Evolutionary conservation across 2,797 vertebrate species (phyloP).

Genomic region (Cheirogaleus major): DNA sequence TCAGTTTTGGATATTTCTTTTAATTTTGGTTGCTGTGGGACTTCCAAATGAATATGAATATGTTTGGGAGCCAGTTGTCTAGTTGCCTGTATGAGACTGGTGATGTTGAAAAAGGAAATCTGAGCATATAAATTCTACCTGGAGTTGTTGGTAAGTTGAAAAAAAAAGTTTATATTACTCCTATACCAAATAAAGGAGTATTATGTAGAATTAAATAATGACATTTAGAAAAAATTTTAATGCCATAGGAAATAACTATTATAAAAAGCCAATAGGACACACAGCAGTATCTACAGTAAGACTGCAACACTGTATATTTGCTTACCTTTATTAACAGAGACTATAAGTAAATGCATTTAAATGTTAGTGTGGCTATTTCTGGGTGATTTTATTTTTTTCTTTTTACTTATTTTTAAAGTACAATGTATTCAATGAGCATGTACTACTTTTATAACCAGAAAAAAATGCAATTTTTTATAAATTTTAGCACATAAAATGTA

Average conservation of each 20-base stretch:
- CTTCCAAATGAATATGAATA: neutral
- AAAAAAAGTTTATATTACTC: neutral
- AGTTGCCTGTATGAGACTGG: neutral
- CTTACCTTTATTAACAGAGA: neutral
- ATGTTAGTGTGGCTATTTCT: neutral
- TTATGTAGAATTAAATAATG: neutral
- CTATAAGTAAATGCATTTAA: neutral
- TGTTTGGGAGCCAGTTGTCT: neutral
- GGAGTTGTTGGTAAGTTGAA: neutral
- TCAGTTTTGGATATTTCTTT: neutral
- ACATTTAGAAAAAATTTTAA: neutral
- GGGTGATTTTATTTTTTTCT: neutral
- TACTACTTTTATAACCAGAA: neutral
- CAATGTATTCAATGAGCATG: neutral
- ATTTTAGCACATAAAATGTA: neutral
- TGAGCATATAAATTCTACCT: neutral
- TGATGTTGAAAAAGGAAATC: neutral
- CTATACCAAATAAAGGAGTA: neutral
- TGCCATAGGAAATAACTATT: neutral
- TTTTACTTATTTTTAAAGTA: neutral
- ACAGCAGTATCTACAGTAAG: neutral
- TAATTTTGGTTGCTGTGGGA: neutral
- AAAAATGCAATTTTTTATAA: neutral
- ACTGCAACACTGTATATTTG: neutral
- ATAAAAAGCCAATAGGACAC: neutral